A percentile compares a stretch with the other conserved stretches of the same genome.
phyloP scores from a whole-genome alignment of 2,113 vertebrate genomes.

The Garra rufa region DNA sequence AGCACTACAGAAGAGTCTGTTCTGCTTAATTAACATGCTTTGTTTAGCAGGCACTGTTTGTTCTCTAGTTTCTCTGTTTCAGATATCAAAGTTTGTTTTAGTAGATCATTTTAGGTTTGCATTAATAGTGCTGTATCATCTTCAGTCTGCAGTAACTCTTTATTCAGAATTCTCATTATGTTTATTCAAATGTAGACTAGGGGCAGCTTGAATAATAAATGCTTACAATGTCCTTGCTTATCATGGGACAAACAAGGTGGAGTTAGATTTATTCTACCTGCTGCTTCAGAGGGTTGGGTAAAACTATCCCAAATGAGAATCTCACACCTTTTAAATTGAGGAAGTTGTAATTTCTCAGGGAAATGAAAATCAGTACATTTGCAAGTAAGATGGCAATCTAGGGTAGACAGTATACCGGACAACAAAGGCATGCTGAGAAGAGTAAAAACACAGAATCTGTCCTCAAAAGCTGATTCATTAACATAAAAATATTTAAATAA shows the following conservation, averaged over 20 bases:
- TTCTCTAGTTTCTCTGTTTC: neutral
- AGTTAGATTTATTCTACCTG: neutral
- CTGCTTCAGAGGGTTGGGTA: neutral
- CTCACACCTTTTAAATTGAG: neutral
- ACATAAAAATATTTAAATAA: neutral
- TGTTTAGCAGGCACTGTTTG: slow-evolving; percentile 27
- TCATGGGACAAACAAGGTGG: neutral
- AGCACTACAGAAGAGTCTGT: slow-evolving; percentile 13
- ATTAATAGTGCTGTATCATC: neutral
- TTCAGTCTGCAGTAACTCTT: neutral
- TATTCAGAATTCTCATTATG: neutral
- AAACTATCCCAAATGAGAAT: neutral
- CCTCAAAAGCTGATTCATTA: neutral
- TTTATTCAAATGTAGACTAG: neutral
- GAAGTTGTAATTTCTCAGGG: neutral
- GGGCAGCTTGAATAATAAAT: neutral
- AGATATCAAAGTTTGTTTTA: neutral
- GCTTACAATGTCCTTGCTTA: neutral
- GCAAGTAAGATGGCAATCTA: slow-evolving; percentile 9
- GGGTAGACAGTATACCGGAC: neutral
- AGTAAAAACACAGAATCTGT: neutral
- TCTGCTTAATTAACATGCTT: slow-evolving; percentile 18
- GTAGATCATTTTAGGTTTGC: neutral
- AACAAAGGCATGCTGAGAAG: neutral
- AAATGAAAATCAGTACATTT: neutral